phyloP scores from a whole-genome alignment of 30 jellyfish, hydroid and myxozoan genomes.

The Pseudorhiza aurosa region DNA sequence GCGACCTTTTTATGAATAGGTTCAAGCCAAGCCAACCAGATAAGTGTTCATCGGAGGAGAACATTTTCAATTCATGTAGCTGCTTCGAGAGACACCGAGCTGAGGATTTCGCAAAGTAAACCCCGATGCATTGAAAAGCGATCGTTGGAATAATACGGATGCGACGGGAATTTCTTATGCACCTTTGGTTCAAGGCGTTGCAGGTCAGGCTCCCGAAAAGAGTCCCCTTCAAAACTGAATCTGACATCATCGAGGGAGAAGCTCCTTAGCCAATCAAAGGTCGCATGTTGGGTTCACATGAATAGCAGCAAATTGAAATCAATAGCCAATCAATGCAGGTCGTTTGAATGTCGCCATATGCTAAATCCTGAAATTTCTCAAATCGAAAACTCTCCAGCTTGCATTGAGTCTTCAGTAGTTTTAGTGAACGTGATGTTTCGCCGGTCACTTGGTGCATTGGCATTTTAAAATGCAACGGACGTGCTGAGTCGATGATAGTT shows the following conservation, averaged over 20 bases:
- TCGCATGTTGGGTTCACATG: conserved; percentile 63
- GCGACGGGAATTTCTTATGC: background rate
- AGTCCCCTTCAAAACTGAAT: conserved; percentile 14
- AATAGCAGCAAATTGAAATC: conserved; percentile 51
- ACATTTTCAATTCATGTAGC: conserved; percentile 19
- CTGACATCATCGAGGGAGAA: conserved; percentile 57
- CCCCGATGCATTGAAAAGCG: background rate
- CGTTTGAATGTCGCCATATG: conserved; percentile 71
- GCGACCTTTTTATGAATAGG: conserved; percentile 43
- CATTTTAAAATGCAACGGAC: background rate
- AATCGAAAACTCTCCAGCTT: conserved; percentile 17
- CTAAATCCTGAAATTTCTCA: conserved; percentile 55
- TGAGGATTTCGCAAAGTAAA: background rate
- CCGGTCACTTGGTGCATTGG: conserved; percentile 2
- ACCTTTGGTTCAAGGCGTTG: background rate
- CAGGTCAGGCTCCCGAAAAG: background rate
- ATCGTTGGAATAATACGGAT: background rate
- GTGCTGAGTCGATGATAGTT: background rate
- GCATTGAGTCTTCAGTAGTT: background rate
- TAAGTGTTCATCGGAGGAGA: conserved; percentile 46
- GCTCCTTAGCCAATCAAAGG: conserved; percentile 70
- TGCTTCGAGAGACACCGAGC: conserved; percentile 26
- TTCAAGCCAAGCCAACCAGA: conserved; percentile 58
- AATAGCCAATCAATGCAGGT: conserved; percentile 62
- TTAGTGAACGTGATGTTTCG: conserved; percentile 11